Evolutionary conservation across 1,140 invertebrate species (phyloP), one percentile per base, ranked within the genome.

Genomic region (Scaptomyza pallida): DNA sequence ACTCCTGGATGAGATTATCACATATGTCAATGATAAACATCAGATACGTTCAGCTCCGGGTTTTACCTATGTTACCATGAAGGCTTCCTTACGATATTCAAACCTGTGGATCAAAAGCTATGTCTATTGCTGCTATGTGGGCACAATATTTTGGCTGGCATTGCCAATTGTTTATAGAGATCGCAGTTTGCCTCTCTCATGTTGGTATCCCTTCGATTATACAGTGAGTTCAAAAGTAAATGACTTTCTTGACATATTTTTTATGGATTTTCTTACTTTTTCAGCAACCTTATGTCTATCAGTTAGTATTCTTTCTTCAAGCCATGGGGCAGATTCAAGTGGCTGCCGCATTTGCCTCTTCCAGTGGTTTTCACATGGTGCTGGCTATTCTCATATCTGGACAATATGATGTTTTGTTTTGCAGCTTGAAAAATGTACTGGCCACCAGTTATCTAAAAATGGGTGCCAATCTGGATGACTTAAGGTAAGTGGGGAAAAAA

Each of bases 141-240:
- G 89, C 12, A 81, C 82, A 1, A 74, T 88, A 35, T 89, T 90
- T 52, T 90, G 89, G 89, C 59, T 85, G 0, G 50, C 63, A 3
- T 51, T 90, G n/a, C 89, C 89, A 4, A 76, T 90, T 10, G 79
- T 65, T 15, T 75, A 89, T 17, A 50, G 71, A 12, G 89, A 91
- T 47, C 62, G 67, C 12, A 89, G 74, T 40, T 57, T 90, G 8
- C 89, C 89, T 0, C 61, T 90, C n/a, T 72, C 74, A 54, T 90
- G 89, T 51, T 90, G 89, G 89, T 90, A 90, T 82, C 89, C 89
- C 16, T 82, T 90, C 19, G 86, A 90, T 60, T 89, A 78, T 61
- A 89, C 72, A 8, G 89, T 89, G 44, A 43, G 52, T 59, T 4
- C 8, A 41, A 10, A n/a, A 2, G 4, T 12, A 5, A 17, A 30